Percentiles rank a stretch among this genome's conserved stretches.
Evolutionary conservation across 1,140 invertebrate genomes (phyloP).

Genomic region (Drosophila auraria): DNA sequence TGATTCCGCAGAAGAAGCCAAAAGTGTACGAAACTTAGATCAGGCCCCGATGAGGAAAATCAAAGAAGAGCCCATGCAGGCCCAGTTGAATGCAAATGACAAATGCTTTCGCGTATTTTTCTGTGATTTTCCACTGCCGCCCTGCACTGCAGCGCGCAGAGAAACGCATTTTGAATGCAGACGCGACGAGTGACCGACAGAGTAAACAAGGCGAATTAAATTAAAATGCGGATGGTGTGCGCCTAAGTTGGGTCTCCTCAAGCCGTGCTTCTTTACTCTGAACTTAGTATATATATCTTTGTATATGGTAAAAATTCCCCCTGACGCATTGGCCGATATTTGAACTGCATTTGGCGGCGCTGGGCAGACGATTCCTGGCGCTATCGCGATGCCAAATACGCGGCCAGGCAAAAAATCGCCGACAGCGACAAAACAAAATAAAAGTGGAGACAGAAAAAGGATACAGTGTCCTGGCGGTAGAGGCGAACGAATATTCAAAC

Average conservation of each 20-base stretch:
- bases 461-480: constrained; percentile 23
- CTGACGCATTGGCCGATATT: constrained; percentile 74
- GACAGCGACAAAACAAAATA: constrained; percentile 53
- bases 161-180: constrained; percentile 61
- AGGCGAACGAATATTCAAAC: constrained; percentile 61
- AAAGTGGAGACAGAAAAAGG: constrained; percentile 26
- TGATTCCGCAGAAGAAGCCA: constrained; percentile 58
- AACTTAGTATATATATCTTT: not conserved
- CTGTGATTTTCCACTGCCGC: constrained; percentile 44
- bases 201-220: constrained; percentile 58
- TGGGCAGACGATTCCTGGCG: constrained; percentile 61
- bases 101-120: constrained; percentile 51
- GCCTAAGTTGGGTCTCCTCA: constrained; percentile 15
- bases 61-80: constrained; percentile 37
- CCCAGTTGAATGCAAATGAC: constrained; percentile 50
- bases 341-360: constrained; percentile 45
- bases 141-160: constrained; percentile 26
- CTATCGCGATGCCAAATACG: constrained; percentile 72
- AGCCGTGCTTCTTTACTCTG: constrained; percentile 7
- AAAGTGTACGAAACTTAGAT: constrained; percentile 5
- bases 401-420: constrained; percentile 62
- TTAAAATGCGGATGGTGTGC: constrained; percentile 69
- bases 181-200: constrained; percentile 40
- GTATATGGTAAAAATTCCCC: constrained; percentile 52
- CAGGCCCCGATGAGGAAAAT: constrained; percentile 29